Evolutionary conservation across 2,888 invertebrate species (phyloP), one percentile per base, ranked within the genome.

Genomic region (Pseudanteris insignis): DNA sequence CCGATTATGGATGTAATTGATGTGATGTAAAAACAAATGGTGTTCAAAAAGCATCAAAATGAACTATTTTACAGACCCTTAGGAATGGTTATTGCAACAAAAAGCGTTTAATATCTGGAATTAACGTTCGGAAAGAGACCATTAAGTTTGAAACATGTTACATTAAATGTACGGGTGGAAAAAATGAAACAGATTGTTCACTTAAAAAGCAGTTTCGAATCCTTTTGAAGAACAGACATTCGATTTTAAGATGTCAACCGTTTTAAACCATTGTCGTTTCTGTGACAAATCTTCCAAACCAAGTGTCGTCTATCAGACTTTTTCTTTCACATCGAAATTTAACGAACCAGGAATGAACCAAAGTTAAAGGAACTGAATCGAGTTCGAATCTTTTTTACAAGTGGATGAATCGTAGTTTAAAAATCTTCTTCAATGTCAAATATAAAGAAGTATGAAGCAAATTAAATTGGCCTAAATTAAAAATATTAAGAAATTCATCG

Each of bases 191-290:
- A 18, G 6, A 18, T 18, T 18, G 18, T 18, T 18, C 18, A 18
- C 18, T 18, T 18, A 18, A 6, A 18, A 18, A 18, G 18, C 18
- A 18, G 18, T 18, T 18, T 18, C 18, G 18, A 18, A 3, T 6
- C 4, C 6, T 18, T 18, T 18, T 18, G 30, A 18, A 30, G n/a
- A 30, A 29, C 15, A 8, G 9, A 6, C 18, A 6, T 30, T 41
- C 13, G n/a, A 15, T 18, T 41, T 32, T 15, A 15, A 24, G 34
- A 12, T 6, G 26, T 8, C 11, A 21, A 12, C 12, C 34, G 28
- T 46, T 46, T 25, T 46, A 18, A 18, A 46, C 28, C 25, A 44
- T 33, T 46, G 46, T 28, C 46, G 34, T 34, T 36, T 13, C n/a
- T 15, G 28, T 46, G 34, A 46, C 26, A 46, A 36, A 14, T 28